Conservation (phyloP, 1,140 invertebrate species). For the Macrobrachium rosenbergii region DNA sequence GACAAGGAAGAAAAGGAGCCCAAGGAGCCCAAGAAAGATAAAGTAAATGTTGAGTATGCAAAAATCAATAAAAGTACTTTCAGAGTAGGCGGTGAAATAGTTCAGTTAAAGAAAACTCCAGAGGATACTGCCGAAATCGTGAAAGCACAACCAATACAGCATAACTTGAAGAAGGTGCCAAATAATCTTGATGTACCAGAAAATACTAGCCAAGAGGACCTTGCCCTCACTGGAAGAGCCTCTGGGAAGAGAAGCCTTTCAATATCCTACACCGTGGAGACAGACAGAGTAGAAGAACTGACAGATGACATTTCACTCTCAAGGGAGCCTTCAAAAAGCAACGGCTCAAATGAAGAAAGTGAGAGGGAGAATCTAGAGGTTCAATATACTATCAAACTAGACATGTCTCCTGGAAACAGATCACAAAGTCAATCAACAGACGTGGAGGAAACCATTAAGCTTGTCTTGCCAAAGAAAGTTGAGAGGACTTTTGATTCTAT, state of each 20-base stretch:
- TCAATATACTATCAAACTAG: conserved; percentile 33
- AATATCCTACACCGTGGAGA: conserved; percentile 29
- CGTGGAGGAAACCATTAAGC: conserved; percentile 38
- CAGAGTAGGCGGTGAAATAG: conserved; percentile 44
- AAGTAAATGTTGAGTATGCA: conserved; percentile 9
- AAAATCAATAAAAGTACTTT: conserved; percentile 51
- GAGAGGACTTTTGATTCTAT: background rate
- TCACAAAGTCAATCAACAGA: background rate
- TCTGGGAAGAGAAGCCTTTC: conserved; percentile 15
- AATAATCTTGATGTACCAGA: background rate
- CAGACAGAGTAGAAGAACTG: conserved; percentile 31
- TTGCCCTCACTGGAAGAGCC: background rate
- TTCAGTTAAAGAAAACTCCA: conserved; percentile 41
- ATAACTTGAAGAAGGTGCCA: conserved; percentile 23
- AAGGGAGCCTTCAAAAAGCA: background rate
- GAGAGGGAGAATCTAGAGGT: conserved; percentile 12
- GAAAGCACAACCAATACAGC: background rate
- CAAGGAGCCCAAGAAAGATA: background rate
- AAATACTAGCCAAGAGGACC: background rate
- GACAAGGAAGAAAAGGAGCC: background rate
- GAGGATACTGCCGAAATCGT: background rate
- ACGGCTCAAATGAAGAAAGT: background rate
- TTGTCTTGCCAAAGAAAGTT: background rate
- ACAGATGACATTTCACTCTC: conserved; percentile 2
- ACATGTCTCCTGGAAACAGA: background rate